phyloP scores from a whole-genome alignment of 2,888 invertebrate species.

The Andrena minutula region DNA sequence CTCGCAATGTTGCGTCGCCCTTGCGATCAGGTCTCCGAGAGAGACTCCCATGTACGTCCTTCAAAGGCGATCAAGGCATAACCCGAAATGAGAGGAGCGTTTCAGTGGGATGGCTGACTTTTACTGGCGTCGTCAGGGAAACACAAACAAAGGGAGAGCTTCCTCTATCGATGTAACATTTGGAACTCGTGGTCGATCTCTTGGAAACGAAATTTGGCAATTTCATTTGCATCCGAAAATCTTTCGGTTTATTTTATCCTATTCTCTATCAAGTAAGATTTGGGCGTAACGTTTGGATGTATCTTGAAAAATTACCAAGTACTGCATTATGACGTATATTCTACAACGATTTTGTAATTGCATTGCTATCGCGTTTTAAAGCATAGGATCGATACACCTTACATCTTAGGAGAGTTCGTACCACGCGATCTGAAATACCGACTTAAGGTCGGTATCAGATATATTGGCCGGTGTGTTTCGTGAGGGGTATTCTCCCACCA shows the following conservation, averaged over 20 bases:
- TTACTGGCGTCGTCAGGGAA: constrained; percentile 70
- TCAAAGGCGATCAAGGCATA: constrained; percentile 9
- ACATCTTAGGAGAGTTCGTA: too few relatives aligned
- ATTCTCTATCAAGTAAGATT: neutral
- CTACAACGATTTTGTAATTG: too few relatives aligned
- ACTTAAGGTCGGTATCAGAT: too few relatives aligned
- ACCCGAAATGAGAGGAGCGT: constrained; percentile 16
- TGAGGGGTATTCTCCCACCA: too few relatives aligned
- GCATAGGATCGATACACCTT: too few relatives aligned
- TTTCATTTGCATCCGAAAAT: neutral
- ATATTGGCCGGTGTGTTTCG: too few relatives aligned
- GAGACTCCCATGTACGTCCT: neutral
- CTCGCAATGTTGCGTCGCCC: neutral
- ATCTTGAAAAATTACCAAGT: too few relatives aligned
- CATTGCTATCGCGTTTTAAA: too few relatives aligned
- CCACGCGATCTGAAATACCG: too few relatives aligned
- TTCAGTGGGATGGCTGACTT: constrained; percentile 29
- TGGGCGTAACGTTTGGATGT: neutral
- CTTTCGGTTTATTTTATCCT: neutral
- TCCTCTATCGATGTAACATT: constrained; percentile 61
- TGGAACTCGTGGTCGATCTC: neutral
- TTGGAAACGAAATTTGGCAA: neutral
- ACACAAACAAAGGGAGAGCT: constrained; percentile 68
- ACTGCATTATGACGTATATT: too few relatives aligned
- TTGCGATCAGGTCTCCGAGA: neutral